Evolutionary conservation across 2,888 invertebrate species (phyloP), one percentile per base, ranked within the genome.

Genomic region (Bellardia pandia): DNA sequence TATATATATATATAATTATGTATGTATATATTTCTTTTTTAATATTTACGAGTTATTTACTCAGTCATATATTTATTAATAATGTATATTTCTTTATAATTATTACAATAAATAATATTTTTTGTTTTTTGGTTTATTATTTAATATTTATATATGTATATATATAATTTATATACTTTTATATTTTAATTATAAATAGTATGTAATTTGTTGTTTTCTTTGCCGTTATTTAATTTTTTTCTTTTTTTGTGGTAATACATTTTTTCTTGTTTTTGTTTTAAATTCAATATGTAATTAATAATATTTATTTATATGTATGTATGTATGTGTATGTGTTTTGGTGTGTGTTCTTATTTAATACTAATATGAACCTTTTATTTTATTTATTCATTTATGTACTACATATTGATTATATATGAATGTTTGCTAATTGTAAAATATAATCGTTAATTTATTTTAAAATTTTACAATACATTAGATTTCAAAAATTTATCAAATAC

Each of bases 31-130:
- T 80, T 76, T 75, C 11, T 66, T 88, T 89, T 90, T 90, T 91
- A 90, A 91, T 88, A 92, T 91, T 91, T 89, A 90, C 90, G 93
- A 92, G 93, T 92, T 91, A 88, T 90, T 90, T 91, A 91, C 93
- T 92, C 93, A 93, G 92, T 92, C 93, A 91, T 92, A 91, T 91
- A 90, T 90, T 89, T 83, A 87, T 84, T 86, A 84, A 83, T 88
- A 85, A 89, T 89, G 85, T 88, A 88, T 85, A 86, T 84, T 86
- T 88, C 72, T 80, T 87, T 80, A 84, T 77, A 83, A 86, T 86
- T 86, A 85, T 89, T 82, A 86, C 85, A 89, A 88, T 82, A 82
- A 86, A 86, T 86, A 82, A 77, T 82, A 77, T 80, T 72, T 66
- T 68, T 23, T 40, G 58, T 45, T 48, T 81, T 81, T 51, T 45